Base-by-base conservation (phyloP, 2,888 invertebrate species). In the Coenonympha glycerion region DNA sequence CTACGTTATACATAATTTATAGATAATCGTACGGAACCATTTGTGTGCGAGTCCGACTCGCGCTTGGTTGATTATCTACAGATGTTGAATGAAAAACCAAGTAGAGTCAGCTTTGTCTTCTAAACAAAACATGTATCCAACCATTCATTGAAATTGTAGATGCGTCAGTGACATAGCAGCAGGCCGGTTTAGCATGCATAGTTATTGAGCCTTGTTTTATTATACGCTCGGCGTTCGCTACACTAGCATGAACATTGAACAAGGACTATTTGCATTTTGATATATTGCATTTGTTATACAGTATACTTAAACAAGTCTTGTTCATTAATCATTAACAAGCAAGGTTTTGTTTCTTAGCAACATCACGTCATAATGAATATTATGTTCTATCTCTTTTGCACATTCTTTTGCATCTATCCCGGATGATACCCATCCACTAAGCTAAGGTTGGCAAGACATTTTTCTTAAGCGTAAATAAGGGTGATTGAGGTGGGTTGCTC, bases 111-210 rank as follows among this genome's bases (percentile, higher is more conserved):
- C 47, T 50, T 54, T 47, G 53, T 47, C 49, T 31, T 36, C 15
- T 34, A 53, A 40, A 53, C 53, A 53, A 56, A 53, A 50, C n/a
- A 44, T 45, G n/a, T n/a, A n/a, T n/a, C n/a, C 18, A 37, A 21
- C 24, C 21, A 26, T 30, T 47, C 49, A 53, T 53, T 48, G 44
- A 45, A 54, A 54, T 47, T 40, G 47, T 51, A 47, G 47, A 39
- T 54, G 50, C 53, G 51, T 54, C 47, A 49, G n/a, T 50, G 49
- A 53, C 45, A 50, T 50, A 30, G 47, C 37, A 39, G 39, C 37
- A 39, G 39, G 40, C 26, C n/a, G 13, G 52, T 45, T 49, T 47
- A 53, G 44, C 49, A 47, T 52, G 53, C 49, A 47, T 9, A 40
- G 28, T 31, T 40, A 33, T 44, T 49, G 44, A n/a, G n/a, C 49